Base-by-base conservation (phyloP, 2,888 invertebrate species). In the Steinernema carpocapsae region DNA sequence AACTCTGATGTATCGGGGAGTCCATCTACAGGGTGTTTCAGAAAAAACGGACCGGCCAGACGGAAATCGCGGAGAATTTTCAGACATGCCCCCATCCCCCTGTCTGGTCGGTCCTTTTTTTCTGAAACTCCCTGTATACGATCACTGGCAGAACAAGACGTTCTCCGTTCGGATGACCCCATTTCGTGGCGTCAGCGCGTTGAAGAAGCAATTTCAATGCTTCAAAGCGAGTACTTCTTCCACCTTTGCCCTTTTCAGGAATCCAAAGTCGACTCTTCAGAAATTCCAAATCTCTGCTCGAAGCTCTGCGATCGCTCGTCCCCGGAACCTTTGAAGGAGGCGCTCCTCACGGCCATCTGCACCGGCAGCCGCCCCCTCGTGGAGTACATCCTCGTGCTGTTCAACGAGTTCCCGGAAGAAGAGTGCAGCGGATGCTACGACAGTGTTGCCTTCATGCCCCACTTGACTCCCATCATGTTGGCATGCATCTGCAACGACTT, bases 391-490 rank as follows among this genome's bases (percentile, higher is more conserved):
- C 77, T 83, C 0, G 70, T 75, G 12, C 75, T 84, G 7, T 84
- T 83, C 70, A 51, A 73, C 32, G 79, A 82, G 22, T 77, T 70
- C 72, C 82, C 84, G 2, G 75, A 72, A 43, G 78, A 79, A 29
- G 84, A 84, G 45, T 70, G 37, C 37, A 64, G 64, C n/a, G 64
- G 64, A 26, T 64, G 64, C 19, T 3, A 6, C 10, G 4, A 78
- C 24, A 84, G 83, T 14, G 6, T 74, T 12, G 74, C 76, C 46
- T 84, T 80, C 72, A 75, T 78, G n/a, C 80, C 84, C 7, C 85
- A 79, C 77, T 87, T 89, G 86, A 89, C 89, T 22, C 88, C 89
- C 14, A 80, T 89, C 76, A 88, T 89, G 88, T 77, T 89, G 51
- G 89, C 89, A 12, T 88, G 88, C 75, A 87, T 88, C 26, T 87